These are phyloP conservation scores for Gnathonemus echidnorhynchus DNA, from an alignment of 2,113 vertebrate genomes.

Conservation along the genomic window DNA sequence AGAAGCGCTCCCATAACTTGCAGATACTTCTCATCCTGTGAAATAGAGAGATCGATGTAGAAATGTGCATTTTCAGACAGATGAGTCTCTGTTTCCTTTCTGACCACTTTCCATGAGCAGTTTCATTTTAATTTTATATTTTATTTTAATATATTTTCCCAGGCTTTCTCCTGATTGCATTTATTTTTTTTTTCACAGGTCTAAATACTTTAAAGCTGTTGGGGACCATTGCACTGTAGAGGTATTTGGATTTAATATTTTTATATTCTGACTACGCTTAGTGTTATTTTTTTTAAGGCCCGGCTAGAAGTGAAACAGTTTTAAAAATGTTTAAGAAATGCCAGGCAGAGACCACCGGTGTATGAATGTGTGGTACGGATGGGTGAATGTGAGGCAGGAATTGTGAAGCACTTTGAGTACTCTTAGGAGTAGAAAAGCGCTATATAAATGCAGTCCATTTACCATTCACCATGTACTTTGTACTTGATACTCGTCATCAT, in stretches of 20 bases:
- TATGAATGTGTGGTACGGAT: too few relatives aligned
- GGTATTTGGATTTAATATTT: slow-evolving; percentile 17
- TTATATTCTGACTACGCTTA: not conserved
- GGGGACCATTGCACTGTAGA: slow-evolving; percentile 64
- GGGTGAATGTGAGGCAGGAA: too few relatives aligned
- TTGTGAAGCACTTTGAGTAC: too few relatives aligned
- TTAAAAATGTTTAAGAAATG: not conserved
- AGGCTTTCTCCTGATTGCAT: not conserved
- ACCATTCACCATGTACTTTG: not conserved
- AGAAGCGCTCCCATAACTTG: not conserved
- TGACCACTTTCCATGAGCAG: not conserved
- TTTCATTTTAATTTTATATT: not conserved
- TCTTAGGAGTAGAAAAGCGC: too few relatives aligned
- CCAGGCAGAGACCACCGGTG: not conserved
- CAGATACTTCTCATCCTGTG: not conserved
- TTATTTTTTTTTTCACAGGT: slow-evolving; percentile 40
- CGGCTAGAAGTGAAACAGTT: not conserved
- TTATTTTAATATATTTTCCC: not conserved
- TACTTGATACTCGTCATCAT: not conserved
- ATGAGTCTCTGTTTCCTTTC: not conserved
- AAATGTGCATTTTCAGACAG: not conserved
- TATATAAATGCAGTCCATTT: too few relatives aligned
- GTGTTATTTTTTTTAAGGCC: not conserved
- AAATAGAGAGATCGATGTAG: not conserved
- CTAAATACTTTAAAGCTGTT: slow-evolving; percentile 63